A percentile compares a stretch with the other conserved stretches of the same genome.
phyloP scores from a whole-genome alignment of 2,888 invertebrate genomes.

The Lepetodrilus schrolli region DNA sequence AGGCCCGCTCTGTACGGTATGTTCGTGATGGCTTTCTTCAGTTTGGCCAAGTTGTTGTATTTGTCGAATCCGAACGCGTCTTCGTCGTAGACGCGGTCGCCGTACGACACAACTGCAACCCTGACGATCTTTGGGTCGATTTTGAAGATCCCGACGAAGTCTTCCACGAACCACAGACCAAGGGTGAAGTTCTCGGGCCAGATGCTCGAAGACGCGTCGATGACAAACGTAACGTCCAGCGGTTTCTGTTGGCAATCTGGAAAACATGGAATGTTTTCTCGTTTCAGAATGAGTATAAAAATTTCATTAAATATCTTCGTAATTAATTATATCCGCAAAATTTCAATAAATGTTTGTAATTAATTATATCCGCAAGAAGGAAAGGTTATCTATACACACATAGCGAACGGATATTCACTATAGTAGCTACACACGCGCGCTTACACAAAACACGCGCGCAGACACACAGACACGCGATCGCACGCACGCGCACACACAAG shows the following conservation, averaged over 20 bases:
- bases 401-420: too few relatives aligned
- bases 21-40: slow-evolving; percentile 20
- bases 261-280: too few relatives aligned
- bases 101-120: slow-evolving; percentile 41
- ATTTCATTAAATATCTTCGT: too few relatives aligned
- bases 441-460: too few relatives aligned
- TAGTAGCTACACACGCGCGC: too few relatives aligned
- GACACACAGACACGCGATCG: too few relatives aligned
- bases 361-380: too few relatives aligned
- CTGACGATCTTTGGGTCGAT: slow-evolving; percentile 37
- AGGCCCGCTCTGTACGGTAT: slow-evolving; percentile 18
- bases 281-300: too few relatives aligned
- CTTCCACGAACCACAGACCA: slow-evolving; percentile 39
- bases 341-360: too few relatives aligned
- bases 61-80: slow-evolving; percentile 37
- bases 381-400: too few relatives aligned
- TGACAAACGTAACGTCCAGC: slow-evolving; percentile 39
- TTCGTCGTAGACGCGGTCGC: slow-evolving; percentile 34
- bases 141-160: slow-evolving; percentile 39
- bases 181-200: slow-evolving; percentile 43
- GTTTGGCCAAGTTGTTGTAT: neutral
- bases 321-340: too few relatives aligned
- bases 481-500: too few relatives aligned
- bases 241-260: slow-evolving; percentile 34
- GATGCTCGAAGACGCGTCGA: slow-evolving; percentile 41